phyloP scores from a whole-genome alignment of 2,113 vertebrate species.

The Melanotaenia duboulayi region DNA sequence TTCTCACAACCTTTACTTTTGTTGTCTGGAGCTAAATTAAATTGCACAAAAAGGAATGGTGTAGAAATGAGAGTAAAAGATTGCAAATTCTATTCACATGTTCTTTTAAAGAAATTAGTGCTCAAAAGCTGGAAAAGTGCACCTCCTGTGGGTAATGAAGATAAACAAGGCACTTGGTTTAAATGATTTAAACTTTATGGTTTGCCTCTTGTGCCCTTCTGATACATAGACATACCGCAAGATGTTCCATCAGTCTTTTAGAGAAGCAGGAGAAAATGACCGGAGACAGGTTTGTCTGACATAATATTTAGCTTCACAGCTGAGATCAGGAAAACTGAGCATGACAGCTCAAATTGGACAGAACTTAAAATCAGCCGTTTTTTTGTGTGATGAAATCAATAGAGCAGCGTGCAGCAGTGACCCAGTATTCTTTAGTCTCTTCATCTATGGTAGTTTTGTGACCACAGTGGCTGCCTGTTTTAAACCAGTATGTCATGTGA shows the following conservation, averaged over 20 bases:
- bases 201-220: not conserved
- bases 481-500: not conserved
- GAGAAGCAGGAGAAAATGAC: not conserved
- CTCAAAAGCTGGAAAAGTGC: not conserved
- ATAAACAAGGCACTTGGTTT: slow-evolving; percentile 2
- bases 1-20: too few relatives aligned
- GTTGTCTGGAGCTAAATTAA: too few relatives aligned
- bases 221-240: not conserved
- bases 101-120: not conserved
- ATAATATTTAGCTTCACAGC: not conserved
- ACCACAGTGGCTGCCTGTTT: slow-evolving; percentile 7
- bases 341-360: slow-evolving; percentile 1
- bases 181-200: not conserved
- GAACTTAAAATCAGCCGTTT: not conserved
- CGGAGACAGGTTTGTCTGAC: slow-evolving; percentile 9
- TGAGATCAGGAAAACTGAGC: not conserved
- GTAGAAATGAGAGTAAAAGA: too few relatives aligned
- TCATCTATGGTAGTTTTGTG: not conserved
- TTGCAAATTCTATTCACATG: too few relatives aligned
- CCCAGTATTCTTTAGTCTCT: not conserved
- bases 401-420: slow-evolving; percentile 18
- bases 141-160: not conserved
- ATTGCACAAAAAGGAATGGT: too few relatives aligned
- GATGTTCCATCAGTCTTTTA: slow-evolving; percentile 2
- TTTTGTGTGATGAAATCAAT: slow-evolving; percentile 37